These are phyloP conservation scores for Tupaia chinensis DNA, from an alignment of 2,113 vertebrate species.

Conservation along the genomic window DNA sequence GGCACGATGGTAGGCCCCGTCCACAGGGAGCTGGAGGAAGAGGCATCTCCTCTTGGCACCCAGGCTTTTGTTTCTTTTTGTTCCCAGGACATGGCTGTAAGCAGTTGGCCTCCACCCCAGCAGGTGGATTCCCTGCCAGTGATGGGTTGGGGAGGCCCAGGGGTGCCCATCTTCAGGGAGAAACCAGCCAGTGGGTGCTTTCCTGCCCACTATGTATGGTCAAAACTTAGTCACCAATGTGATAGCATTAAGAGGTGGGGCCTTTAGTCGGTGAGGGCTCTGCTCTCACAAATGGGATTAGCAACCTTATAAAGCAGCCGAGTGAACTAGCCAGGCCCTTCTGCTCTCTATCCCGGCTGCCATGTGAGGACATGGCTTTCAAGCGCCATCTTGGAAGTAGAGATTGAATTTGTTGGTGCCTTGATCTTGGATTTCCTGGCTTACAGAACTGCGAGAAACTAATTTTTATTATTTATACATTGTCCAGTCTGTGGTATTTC, in stretches of 20 bases:
- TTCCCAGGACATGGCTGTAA: background rate
- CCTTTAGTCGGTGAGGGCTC: background rate
- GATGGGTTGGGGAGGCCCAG: background rate
- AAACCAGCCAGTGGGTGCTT: background rate
- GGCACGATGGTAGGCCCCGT: background rate
- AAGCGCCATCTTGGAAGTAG: background rate
- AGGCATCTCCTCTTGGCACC: background rate
- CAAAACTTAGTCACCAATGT: background rate
- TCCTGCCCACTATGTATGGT: background rate
- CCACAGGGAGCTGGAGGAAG: background rate
- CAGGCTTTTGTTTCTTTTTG: background rate
- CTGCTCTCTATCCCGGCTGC: background rate
- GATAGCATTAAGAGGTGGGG: background rate
- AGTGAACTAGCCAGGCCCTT: background rate
- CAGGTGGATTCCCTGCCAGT: background rate
- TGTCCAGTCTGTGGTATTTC: background rate
- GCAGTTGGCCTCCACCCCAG: background rate
- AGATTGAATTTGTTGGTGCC: background rate
- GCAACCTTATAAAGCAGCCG: too few species aligned
- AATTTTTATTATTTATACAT: rapidly evolving
- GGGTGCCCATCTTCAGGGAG: background rate
- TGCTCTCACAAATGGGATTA: too few species aligned
- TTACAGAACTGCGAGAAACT: background rate
- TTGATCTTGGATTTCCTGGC: background rate
- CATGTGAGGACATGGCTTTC: background rate